phyloP scores from a whole-genome alignment of 2,888 invertebrate species.

The Microctonus brassicae region DNA sequence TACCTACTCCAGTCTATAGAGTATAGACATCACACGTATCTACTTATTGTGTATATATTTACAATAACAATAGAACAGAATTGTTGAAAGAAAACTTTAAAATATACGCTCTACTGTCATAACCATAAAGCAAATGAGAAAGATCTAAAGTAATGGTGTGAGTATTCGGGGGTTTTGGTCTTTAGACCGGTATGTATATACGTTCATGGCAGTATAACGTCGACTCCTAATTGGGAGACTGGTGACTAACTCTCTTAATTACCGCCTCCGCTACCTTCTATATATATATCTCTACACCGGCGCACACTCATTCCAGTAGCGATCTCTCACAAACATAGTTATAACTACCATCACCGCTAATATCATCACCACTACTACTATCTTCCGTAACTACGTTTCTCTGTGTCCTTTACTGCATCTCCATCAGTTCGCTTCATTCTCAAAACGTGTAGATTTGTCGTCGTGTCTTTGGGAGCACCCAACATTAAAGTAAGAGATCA shows the following conservation, averaged over 20 bases:
- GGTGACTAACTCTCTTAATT: conserved; percentile 73
- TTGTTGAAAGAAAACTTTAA: not conserved
- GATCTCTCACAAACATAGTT: conserved; percentile 44
- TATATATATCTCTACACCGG: conserved; percentile 43
- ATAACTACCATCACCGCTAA: conserved; percentile 28
- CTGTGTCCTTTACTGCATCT: conserved; percentile 1
- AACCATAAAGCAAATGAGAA: not conserved
- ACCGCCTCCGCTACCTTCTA: conserved; percentile 67
- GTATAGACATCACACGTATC: not conserved
- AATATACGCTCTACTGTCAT: not conserved
- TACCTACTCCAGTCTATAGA: too few relatives aligned
- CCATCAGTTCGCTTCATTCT: conserved; percentile 25
- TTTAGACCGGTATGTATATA: conserved; percentile 55
- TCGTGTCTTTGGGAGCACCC: conserved; percentile 4
- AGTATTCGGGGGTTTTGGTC: conserved; percentile 56
- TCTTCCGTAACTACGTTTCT: not conserved
- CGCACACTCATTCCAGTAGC: conserved; percentile 37
- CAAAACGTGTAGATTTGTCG: conserved; percentile 30
- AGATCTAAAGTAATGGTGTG: conserved; percentile 45
- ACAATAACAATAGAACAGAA: not conserved
- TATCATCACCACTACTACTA: too few relatives aligned
- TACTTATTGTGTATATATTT: too few relatives aligned
- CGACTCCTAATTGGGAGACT: conserved; percentile 68
- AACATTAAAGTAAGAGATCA: conserved; percentile 19
- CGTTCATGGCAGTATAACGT: conserved; percentile 40